Evolutionary conservation across 2,888 invertebrate species (phyloP), one percentile per base, ranked within the genome.

Genomic region (Caenorhabditis plicata): DNA sequence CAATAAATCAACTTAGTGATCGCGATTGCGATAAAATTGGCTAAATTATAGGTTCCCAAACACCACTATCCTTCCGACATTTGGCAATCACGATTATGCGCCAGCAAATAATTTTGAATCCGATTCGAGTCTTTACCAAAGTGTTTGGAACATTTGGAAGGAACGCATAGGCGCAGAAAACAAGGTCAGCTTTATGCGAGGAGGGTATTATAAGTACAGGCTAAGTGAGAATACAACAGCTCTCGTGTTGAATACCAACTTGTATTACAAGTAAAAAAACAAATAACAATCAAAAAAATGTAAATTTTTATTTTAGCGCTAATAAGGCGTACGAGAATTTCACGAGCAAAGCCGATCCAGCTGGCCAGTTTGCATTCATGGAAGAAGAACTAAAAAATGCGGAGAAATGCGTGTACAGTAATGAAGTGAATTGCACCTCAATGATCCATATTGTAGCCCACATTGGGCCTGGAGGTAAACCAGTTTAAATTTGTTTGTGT

Each of bases 11-110:
- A 33, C 17, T 33, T 7, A 7, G 29, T 29, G 29, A 9, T 29
- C 29, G 11, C 29, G 11, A 29, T 29, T 13, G 29, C 8, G 11
- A 9, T 7, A 29, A 9, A 29, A 29, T 29, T 29, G 11, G 7
- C 11, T 29, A 9, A 29, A 41, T 26, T 33, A 20, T 26, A 50
- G 48, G 33, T 75, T 75, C 50, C 64, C 68, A 2, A 55, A 57
- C 13, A 53, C 51, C 15, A 54, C 58, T 8, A 61, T 77, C 27
- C 46, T 78, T 13, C 77, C 76, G 11, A 71, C 77, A 4, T 70
- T 75, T 33, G 78, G 78, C 5, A 78, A 78, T 36, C 78, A 78
- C 55, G 78, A 78, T 55, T 71, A 73, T 48, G 68, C 73, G 5
- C 78, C 78, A 1, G 53, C 74, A 1, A 76, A 78, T 38, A 68